These are phyloP conservation scores for Xiphorhynchus erythropygius DNA, from an alignment of 2,797 vertebrate species.

Conservation along the genomic window DNA sequence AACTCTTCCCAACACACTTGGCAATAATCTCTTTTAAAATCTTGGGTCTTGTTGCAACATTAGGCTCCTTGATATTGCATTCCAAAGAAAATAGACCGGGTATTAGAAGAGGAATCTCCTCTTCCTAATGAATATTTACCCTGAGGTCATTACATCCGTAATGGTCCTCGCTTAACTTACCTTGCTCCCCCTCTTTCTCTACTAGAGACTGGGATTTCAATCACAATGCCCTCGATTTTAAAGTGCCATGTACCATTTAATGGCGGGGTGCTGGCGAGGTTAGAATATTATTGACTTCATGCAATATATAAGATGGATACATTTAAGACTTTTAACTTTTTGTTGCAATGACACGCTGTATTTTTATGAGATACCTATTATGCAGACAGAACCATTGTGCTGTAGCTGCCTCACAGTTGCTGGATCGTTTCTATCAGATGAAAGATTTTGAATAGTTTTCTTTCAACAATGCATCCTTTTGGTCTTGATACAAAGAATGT, in stretches of 20 bases:
- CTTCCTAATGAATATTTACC: conserved; percentile 82
- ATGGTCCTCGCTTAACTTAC: conserved; percentile 72
- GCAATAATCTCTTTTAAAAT: conserved; percentile 36
- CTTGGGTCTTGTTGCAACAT: conserved; percentile 52
- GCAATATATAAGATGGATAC: conserved; percentile 55
- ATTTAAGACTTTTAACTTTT: conserved; percentile 70
- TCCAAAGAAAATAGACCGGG: conserved; percentile 70
- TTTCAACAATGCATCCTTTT: conserved; percentile 73
- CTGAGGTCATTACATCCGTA: conserved; percentile 65
- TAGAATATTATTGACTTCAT: conserved; percentile 62
- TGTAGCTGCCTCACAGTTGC: conserved; percentile 45
- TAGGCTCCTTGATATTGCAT: conserved; percentile 53
- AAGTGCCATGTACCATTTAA: conserved; percentile 56
- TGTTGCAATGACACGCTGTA: conserved; percentile 51
- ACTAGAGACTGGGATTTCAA: conserved; percentile 51
- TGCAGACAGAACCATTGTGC: conserved; percentile 62
- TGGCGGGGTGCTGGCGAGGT: conserved; percentile 50
- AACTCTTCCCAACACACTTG: not conserved
- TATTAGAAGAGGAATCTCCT: conserved; percentile 70
- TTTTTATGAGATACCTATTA: conserved; percentile 61
- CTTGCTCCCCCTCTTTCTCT: conserved; percentile 56
- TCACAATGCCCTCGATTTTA: conserved; percentile 60
- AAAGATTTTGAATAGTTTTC: conserved; percentile 66
- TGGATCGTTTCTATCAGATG: conserved; percentile 55
- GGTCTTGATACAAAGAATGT: conserved; percentile 67